Evolutionary conservation across 1,140 invertebrate species (phyloP), one percentile per base, ranked within the genome.

Genomic region (Gerris buenoi): DNA sequence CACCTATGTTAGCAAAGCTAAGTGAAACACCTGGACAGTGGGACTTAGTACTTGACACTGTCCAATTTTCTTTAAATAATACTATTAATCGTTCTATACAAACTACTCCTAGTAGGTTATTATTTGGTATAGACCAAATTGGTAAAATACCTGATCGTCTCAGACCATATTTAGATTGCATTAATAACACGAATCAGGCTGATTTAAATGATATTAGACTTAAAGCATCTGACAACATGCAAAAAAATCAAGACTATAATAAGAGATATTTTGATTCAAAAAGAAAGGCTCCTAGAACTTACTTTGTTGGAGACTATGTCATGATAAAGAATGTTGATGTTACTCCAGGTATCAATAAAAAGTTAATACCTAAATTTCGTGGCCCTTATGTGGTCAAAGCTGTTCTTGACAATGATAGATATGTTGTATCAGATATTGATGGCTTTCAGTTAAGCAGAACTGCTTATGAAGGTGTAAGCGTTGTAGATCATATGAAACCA

Each of bases 1-100:
- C 18, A 46, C 33, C 33, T 46, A 46, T 46, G 33, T 46, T 46
- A 18, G 33, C 33, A 46, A 46, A 46, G 18, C 33, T 46, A 46
- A 46, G 33, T 46, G 33, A 46, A 5, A 46, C 33, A 46, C 33
- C 33, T 46, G 33, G 33, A 10, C 33, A 46, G 65, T 72, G 68
- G 58, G 58, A 64, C 13, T 58, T 56, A 58, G 25, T 67, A 60
- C 61, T 69, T 2, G 15, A 56, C 18, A 23, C 63, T 1, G 65
- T 70, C 1, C 64, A 72, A 15, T 69, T 69, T 65, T 65, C 67
- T 2, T 46, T 72, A 0, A 73, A 71, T 26, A 72, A 71, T 60
- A 65, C 23, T 0, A 25, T 68, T 14, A 33, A 25, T 60, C 18
- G 27, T 2, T 65, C 71, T 0, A 73, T 71, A 0, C 46, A 64